Evolutionary conservation across 2,888 invertebrate species (phyloP).

Genomic region (Ormyrus nitidulus): DNA sequence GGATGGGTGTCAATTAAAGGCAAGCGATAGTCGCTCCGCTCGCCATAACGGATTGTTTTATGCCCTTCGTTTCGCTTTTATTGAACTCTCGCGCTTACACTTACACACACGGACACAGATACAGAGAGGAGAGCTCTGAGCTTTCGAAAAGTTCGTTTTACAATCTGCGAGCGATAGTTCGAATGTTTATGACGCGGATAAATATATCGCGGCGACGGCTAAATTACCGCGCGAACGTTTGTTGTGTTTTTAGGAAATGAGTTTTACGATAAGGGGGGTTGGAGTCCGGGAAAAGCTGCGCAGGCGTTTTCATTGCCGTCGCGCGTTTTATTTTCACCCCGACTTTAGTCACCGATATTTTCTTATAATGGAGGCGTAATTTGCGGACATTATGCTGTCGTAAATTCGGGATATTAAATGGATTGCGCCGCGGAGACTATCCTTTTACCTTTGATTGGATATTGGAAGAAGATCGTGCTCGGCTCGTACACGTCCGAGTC

Average conservation of each 20-base stretch:
- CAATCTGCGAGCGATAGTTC: constrained; percentile 3
- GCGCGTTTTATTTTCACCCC: background rate
- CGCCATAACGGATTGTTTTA: constrained; percentile 26
- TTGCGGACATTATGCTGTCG: background rate
- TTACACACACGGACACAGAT: background rate
- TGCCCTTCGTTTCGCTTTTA: constrained; percentile 9
- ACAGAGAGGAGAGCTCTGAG: background rate
- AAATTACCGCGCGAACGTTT: background rate
- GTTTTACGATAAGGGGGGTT: constrained; percentile 8
- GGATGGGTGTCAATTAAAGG: constrained; percentile 39
- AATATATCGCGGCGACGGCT: constrained; percentile 54
- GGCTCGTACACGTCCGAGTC: no score
- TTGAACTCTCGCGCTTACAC: background rate
- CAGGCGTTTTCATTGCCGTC: background rate
- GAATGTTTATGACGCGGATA: constrained; percentile 49
- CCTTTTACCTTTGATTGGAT: no score
- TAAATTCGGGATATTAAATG: background rate
- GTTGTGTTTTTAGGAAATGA: constrained; percentile 11
- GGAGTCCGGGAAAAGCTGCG: no score
- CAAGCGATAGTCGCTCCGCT: constrained; percentile 8
- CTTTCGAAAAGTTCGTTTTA: background rate
- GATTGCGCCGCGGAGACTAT: no score
- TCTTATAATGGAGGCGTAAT: background rate
- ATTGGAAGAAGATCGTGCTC: no score
- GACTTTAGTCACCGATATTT: background rate